Evolutionary conservation across 2,888 invertebrate genomes (phyloP), one percentile per base, ranked within the genome.

Genomic region (Heliothis peltigera): DNA sequence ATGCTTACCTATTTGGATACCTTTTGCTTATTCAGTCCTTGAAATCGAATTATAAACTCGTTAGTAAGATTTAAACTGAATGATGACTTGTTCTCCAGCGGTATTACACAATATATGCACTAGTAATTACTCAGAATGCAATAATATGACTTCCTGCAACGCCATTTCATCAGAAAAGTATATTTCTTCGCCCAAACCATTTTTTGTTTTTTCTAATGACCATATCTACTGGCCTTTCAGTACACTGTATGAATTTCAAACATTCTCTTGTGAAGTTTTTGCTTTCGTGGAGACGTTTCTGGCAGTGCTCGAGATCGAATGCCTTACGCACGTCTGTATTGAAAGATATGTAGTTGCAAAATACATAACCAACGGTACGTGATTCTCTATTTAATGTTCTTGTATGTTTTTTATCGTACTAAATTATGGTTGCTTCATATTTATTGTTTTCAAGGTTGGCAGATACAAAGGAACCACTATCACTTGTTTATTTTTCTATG

Each of bases 331-430:
- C 60, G 84, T 95, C 32, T 93, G 94, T 71, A 89, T 95, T 53
- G 95, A 95, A 79, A 88, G 95, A 84, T 94, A 92, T 75, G 89
- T 95, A 12, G 80, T 92, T 8, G 89, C 92, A 7, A 92, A 92
- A 80, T 92, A 92, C 70, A 85, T 84, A 18, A 85, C 84, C 52
- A 89, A 92, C 66, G 94, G 95, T 95, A 88, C 84, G 79, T 79
- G 28, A 46, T 53, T 53, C n/a, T 54, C 65, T 59, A 48, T 66
- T 64, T 15, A 21, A 62, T 56, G 25, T 44, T 61, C 18, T 49
- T 63, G 10, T 44, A 15, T 58, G 56, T 58, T 64, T 48, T 55
- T 52, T 39, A 59, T 56, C 43, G 18, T 54, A 47, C 18, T 43
- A 55, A 64, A 49, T 56, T 47, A 39, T 39, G 28, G 25, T 57